Conservation (phyloP, 2,888 invertebrate genomes). For the Phengaris arion region DNA sequence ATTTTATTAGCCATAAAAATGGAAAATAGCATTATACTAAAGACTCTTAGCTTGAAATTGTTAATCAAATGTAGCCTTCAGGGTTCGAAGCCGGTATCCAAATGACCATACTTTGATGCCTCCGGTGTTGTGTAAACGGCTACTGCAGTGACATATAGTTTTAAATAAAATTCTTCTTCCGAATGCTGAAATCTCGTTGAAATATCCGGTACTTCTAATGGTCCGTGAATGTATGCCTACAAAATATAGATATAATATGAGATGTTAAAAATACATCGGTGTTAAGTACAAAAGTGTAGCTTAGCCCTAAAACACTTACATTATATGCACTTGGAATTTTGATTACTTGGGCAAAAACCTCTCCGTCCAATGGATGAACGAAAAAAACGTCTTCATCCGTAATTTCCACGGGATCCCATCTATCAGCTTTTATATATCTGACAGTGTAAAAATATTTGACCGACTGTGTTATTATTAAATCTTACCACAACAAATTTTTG, state of each 20-base stretch:
- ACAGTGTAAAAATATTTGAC: neutral
- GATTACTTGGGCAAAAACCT: slow-evolving; percentile 86
- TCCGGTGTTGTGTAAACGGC: slow-evolving; percentile 80
- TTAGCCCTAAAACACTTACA: slow-evolving; percentile 62
- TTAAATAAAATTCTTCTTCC: slow-evolving; percentile 76
- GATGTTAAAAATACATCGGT: too few species aligned
- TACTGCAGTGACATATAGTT: slow-evolving; percentile 79
- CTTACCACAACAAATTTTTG: neutral
- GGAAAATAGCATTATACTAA: too few species aligned
- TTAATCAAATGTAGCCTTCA: too few species aligned
- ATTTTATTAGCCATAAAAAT: neutral
- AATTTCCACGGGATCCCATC: slow-evolving; percentile 70
- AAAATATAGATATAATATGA: neutral
- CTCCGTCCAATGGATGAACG: slow-evolving; percentile 86
- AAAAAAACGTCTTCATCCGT: slow-evolving; percentile 68
- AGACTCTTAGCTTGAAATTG: too few species aligned
- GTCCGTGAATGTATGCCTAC: slow-evolving; percentile 83
- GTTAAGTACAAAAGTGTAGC: too few species aligned
- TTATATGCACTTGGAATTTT: slow-evolving; percentile 83
- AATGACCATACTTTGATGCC: slow-evolving; percentile 67
- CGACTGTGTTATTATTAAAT: neutral
- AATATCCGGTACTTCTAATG: slow-evolving; percentile 83
- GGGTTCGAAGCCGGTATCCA: too few species aligned
- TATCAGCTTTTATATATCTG: slow-evolving; percentile 79
- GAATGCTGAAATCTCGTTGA: slow-evolving; percentile 79